Base-by-base conservation (phyloP, 2,113 vertebrate genomes). In the Clarias batrachus region DNA sequence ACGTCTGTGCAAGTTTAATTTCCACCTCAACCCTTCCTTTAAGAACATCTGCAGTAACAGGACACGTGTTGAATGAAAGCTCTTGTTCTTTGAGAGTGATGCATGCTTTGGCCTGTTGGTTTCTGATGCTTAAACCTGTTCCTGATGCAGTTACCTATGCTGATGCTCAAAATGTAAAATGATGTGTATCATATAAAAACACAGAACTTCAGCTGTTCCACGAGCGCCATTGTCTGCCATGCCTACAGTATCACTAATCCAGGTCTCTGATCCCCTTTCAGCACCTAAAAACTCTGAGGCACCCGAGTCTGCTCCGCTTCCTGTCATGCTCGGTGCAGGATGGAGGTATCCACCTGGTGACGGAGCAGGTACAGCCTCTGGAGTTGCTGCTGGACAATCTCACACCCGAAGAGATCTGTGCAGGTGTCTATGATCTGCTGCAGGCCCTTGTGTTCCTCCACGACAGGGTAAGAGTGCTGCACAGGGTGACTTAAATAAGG, bases 241-340 rank as follows among this genome's bases (percentile, higher is more conserved):
- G 8, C 37, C 3, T 79, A 16, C 14, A 33, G 9, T 63, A 12
- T 65, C 56, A 80, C 1, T 1, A 12, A 80, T 54, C 70, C 52
- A 6, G 78, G 70, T 68, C 19, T 37, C 23, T 83, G 71, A 92
- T 85, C 81, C 86, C 30, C 86, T 90, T 90, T 41, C 94, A 99
- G 98, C 98, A 99, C 93, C 92, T 99, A 94, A 99, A 99, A 93
- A 99, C 97, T 13, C 93, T 99, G 83, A 95, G 98, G 87, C 98
- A 99, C 88, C 98, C 98, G 5, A 97, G 97, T 93, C 94, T 99
- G 86, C 94, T 99, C 81, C 96, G 97, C 65, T 99, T 99, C 94
- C 94, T 99, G 14, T 99, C 97, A 4, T 99, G 98, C 89, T 96
- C 96, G 0, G 95, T 99, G 94, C 96, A 98, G 92, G 92, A 95